Conservation (phyloP, 1,140 invertebrate genomes). For the Pseudomyrmex concolor region DNA sequence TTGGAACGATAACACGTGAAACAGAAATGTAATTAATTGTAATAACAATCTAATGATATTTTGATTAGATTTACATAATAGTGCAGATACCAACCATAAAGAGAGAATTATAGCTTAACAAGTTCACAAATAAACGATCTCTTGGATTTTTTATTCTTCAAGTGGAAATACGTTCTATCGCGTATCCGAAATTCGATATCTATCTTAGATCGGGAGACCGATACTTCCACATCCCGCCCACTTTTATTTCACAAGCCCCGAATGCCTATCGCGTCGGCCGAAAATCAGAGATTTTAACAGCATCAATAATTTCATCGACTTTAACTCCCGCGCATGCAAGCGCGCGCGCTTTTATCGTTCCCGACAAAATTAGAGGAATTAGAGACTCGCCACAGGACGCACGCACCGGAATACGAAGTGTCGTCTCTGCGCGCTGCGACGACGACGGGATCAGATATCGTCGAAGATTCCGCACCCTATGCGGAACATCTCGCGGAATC, state of each 20-base stretch:
- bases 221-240: slow-evolving; percentile 18
- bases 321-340: slow-evolving; percentile 33
- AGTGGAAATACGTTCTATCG: not conserved
- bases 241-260: not conserved
- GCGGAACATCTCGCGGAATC: slow-evolving; percentile 56
- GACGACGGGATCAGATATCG: slow-evolving; percentile 74
- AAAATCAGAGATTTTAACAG: slow-evolving; percentile 47
- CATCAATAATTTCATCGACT: slow-evolving; percentile 50
- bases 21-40: slow-evolving; percentile 22
- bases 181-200: slow-evolving; percentile 39
- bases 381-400: slow-evolving; percentile 67
- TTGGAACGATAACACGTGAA: not conserved
- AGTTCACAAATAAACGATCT: slow-evolving; percentile 26
- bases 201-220: slow-evolving; percentile 17
- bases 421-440: slow-evolving; percentile 56
- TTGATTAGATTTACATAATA: not conserved
- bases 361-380: slow-evolving; percentile 66
- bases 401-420: slow-evolving; percentile 69
- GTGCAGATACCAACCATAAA: not conserved
- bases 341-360: slow-evolving; percentile 16
- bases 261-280: slow-evolving; percentile 7
- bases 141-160: too few relatives aligned
- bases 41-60: not conserved
- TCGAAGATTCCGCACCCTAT: slow-evolving; percentile 61
- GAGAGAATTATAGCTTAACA: slow-evolving; percentile 1